These are phyloP conservation scores for Adelphocoris suturalis DNA, from an alignment of 2,888 invertebrate species.

Conservation along the genomic window DNA sequence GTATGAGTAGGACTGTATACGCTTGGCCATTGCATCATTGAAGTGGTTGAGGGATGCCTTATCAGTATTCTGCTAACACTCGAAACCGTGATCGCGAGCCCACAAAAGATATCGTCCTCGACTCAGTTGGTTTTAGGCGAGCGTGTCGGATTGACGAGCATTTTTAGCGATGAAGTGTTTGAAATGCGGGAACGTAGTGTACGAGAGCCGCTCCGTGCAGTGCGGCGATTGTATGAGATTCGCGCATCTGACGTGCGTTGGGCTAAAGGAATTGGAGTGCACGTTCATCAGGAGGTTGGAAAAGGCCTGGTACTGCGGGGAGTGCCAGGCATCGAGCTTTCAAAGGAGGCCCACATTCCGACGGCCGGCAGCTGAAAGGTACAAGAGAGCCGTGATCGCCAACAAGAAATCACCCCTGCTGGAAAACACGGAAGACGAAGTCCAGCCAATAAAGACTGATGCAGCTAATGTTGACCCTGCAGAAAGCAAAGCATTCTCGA, in stretches of 20 bases:
- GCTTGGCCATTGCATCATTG: constrained; percentile 37
- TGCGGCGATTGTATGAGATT: constrained; percentile 48
- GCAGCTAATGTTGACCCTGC: not conserved
- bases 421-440: not conserved
- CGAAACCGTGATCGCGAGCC: constrained; percentile 39
- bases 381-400: constrained; percentile 60
- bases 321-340: constrained; percentile 31
- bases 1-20: not conserved
- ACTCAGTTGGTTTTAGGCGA: not conserved
- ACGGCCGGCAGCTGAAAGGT: constrained; percentile 56
- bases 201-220: constrained; percentile 45
- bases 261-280: constrained; percentile 43
- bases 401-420: constrained; percentile 53
- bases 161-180: constrained; percentile 52
- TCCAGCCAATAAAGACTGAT: not conserved
- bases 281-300: constrained; percentile 52
- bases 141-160: not conserved
- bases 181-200: constrained; percentile 33
- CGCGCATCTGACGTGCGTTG: constrained; percentile 48
- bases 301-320: constrained; percentile 60
- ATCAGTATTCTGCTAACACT: constrained; percentile 63
- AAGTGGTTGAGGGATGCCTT: constrained; percentile 47
- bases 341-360: constrained; percentile 53
- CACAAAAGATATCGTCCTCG: constrained; percentile 39
- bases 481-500: too few species aligned